Conservation (phyloP, 2,888 invertebrate genomes). For the Cerceris ruficornis region DNA sequence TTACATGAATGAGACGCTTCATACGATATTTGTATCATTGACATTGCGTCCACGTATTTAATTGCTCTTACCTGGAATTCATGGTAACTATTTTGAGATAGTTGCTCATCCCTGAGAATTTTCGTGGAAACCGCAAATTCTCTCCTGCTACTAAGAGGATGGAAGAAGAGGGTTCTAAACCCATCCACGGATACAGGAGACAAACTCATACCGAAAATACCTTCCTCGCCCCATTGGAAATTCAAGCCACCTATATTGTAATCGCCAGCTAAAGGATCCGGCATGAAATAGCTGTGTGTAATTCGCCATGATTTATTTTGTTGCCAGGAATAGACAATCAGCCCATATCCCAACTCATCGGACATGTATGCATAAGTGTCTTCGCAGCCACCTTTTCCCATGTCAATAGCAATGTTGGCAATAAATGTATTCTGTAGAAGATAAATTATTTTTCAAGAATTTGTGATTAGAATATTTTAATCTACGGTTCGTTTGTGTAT, state of each 20-base stretch:
- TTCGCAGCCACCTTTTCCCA: constrained; percentile 87
- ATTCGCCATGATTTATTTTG: constrained; percentile 91
- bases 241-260: constrained; percentile 91
- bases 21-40: neutral
- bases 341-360: constrained; percentile 91
- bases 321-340: constrained; percentile 90
- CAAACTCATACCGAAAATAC: constrained; percentile 90
- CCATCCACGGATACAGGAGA: constrained; percentile 87
- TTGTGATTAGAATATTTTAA: neutral
- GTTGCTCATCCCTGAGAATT: constrained; percentile 87
- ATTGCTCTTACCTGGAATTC: constrained; percentile 84
- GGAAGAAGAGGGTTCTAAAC: constrained; percentile 89
- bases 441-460: neutral
- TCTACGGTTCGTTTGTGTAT: too few species aligned
- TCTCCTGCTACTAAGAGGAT: constrained; percentile 89
- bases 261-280: constrained; percentile 90
- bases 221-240: constrained; percentile 93
- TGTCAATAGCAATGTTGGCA: constrained; percentile 92
- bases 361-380: constrained; percentile 91
- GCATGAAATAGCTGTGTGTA: constrained; percentile 90
- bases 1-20: neutral
- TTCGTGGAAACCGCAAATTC: constrained; percentile 91
- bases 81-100: constrained; percentile 87
- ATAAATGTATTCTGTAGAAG: constrained; percentile 87
- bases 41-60: too few species aligned